A percentile compares a stretch with the other conserved stretches of the same genome.
These are phyloP conservation scores for Apteryx owenii DNA, from an alignment of 2,113 vertebrate genomes.

Conservation along the genomic window DNA sequence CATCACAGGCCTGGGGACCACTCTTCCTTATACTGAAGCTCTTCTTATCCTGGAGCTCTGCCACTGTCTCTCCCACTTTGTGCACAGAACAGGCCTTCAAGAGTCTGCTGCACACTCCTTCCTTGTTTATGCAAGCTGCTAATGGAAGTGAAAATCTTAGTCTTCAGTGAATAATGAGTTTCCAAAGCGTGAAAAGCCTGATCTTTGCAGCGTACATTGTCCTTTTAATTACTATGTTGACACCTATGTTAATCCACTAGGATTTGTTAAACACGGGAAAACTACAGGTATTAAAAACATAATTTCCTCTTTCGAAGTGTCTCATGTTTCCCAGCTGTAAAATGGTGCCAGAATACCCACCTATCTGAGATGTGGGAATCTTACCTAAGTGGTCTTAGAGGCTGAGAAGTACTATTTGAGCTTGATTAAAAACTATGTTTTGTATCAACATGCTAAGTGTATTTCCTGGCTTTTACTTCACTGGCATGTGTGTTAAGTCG, in stretches of 20 bases:
- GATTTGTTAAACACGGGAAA: no score
- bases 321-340: background rate
- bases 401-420: background rate
- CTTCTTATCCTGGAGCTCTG: background rate
- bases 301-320: background rate
- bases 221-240: background rate
- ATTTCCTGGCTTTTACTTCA: background rate
- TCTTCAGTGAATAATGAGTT: background rate
- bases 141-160: background rate
- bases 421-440: background rate
- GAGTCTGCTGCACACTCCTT: background rate
- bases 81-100: background rate
- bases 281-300: no score
- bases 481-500: background rate
- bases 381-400: background rate
- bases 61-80: background rate
- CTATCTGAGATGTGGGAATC: background rate
- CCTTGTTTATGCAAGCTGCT: background rate
- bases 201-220: background rate
- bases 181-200: background rate
- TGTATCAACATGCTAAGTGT: background rate
- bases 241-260: background rate
- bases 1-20: background rate
- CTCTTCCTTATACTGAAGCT: background rate
- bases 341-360: background rate